Evolutionary conservation across 2,797 vertebrate genomes (phyloP), one percentile per base, ranked within the genome.

Genomic region (Phoebastria nigripes): DNA sequence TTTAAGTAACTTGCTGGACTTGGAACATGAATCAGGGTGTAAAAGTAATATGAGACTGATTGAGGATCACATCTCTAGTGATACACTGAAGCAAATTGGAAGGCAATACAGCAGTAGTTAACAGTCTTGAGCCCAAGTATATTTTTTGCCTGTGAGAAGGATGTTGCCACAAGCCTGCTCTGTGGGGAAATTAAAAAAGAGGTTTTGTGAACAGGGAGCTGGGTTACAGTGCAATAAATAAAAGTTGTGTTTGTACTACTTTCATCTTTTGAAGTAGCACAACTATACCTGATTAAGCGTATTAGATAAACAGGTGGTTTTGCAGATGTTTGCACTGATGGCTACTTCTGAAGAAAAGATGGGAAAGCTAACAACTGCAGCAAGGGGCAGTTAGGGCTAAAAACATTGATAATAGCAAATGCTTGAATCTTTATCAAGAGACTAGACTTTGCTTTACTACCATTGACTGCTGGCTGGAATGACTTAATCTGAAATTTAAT

Each of bases 401-500:
- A 67, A 10, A 31, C 82, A 65, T 17, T 24, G n/a, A 24, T 12
- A 44, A 47, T 5, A 62, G 37, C 33, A 90, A 81, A 77, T 61
- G n/a, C 31, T 63, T 47, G 10, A 24, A 21, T 84, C 82, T 78
- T 41, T 10, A 55, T 83, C 83, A 89, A 91, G 80, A 83, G 37
- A 84, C 86, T 47, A 71, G 62, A 41, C 85, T 55, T 85, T 92
- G 92, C 82, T 86, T 82, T 85, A 24, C 70, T 77, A 46, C 52
- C 67, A 73, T 63, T 93, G 76, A 54, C 73, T 79, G 24, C 87
- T 77, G 83, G 44, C 88, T 87, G 76, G 46, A 95, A 96, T 93
- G 42, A 88, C 94, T 97, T 91, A 49, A 93, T 96, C 25, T 95
- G 56, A 77, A 67, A 56, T 82, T 12, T 59, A 80, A 47, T 37